Percentiles rank a stretch among this genome's conserved stretches.
These are phyloP conservation scores for Leptinotarsa undecemlineata DNA, from an alignment of 1,140 invertebrate genomes.

Conservation along the genomic window DNA sequence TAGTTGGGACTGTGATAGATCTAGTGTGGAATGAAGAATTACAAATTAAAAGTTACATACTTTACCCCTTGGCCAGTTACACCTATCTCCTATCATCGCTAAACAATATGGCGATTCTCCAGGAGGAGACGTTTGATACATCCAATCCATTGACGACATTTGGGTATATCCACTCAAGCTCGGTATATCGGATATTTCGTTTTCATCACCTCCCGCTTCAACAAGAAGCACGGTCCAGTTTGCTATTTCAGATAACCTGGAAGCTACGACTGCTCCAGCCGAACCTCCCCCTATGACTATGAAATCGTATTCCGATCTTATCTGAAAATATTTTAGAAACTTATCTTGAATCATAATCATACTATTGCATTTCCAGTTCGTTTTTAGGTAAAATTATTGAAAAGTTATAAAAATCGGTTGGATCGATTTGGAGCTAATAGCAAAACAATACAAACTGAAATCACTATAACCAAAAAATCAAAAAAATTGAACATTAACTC, in stretches of 20 bases:
- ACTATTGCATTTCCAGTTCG: no score
- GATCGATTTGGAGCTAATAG: no score
- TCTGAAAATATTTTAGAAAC: slow-evolving; percentile 54
- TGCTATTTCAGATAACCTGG: slow-evolving; percentile 77
- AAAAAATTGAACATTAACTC: no score
- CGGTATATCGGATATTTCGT: slow-evolving; percentile 78
- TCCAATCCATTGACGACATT: slow-evolving; percentile 86
- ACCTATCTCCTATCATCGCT: slow-evolving; percentile 81
- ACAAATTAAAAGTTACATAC: slow-evolving; percentile 31
- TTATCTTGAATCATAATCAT: no score
- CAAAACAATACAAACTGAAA: no score
- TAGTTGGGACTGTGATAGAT: no score
- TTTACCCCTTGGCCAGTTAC: slow-evolving; percentile 82
- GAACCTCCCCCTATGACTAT: slow-evolving; percentile 88
- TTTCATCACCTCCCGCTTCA: slow-evolving; percentile 84
- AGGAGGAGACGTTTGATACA: slow-evolving; percentile 86
- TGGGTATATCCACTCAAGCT: slow-evolving; percentile 76
- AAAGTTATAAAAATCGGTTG: no score
- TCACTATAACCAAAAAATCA: no score
- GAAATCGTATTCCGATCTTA: slow-evolving; percentile 78
- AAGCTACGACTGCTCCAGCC: slow-evolving; percentile 90
- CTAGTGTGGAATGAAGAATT: no score
- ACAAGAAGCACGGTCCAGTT: slow-evolving; percentile 81
- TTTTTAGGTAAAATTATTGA: no score
- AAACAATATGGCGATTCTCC: slow-evolving; percentile 74